Evolutionary conservation across 2,797 vertebrate genomes (phyloP).

Genomic region (Tachyglossus aculeatus): DNA sequence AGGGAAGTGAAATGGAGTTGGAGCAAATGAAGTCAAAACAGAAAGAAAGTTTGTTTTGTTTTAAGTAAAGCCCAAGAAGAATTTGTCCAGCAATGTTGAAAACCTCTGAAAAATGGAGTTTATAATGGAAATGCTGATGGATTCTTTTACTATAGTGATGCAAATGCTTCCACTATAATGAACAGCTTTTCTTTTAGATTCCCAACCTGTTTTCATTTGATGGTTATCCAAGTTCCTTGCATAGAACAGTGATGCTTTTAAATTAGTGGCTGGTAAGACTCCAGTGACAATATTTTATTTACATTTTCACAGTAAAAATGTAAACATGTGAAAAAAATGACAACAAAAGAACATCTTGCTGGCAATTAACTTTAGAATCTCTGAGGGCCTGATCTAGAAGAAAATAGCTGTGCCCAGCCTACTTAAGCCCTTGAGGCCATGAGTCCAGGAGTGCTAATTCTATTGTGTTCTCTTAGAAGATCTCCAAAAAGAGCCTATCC

Average conservation of each 20-base stretch:
- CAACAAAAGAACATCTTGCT: slow-evolving; percentile 1
- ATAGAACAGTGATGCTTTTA: slow-evolving; percentile 22
- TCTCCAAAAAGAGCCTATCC: background rate
- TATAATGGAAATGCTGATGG: slow-evolving; percentile 16
- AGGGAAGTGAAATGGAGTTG: too few species aligned
- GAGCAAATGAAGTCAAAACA: too few species aligned
- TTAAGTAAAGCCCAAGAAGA: background rate
- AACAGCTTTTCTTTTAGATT: slow-evolving; percentile 23
- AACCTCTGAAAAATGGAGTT: slow-evolving; percentile 11
- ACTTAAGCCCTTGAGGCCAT: slow-evolving; percentile 21
- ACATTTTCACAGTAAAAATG: slow-evolving; percentile 30
- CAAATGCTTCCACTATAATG: background rate
- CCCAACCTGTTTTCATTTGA: slow-evolving; percentile 10
- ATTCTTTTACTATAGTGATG: background rate
- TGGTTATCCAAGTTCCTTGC: slow-evolving; percentile 16
- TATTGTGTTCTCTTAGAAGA: background rate
- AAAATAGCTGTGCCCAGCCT: slow-evolving; percentile 18
- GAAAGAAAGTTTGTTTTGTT: too few species aligned
- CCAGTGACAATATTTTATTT: slow-evolving; percentile 22
- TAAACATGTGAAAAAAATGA: background rate
- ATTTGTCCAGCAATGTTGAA: background rate
- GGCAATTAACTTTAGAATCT: background rate
- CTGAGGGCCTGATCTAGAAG: slow-evolving; percentile 8
- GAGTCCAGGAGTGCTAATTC: slow-evolving; percentile 3
- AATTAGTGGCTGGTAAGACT: background rate